A percentile compares a stretch with the other conserved stretches of the same genome.
Evolutionary conservation across 2,797 vertebrate species (phyloP).

Genomic region (Balearica regulorum): DNA sequence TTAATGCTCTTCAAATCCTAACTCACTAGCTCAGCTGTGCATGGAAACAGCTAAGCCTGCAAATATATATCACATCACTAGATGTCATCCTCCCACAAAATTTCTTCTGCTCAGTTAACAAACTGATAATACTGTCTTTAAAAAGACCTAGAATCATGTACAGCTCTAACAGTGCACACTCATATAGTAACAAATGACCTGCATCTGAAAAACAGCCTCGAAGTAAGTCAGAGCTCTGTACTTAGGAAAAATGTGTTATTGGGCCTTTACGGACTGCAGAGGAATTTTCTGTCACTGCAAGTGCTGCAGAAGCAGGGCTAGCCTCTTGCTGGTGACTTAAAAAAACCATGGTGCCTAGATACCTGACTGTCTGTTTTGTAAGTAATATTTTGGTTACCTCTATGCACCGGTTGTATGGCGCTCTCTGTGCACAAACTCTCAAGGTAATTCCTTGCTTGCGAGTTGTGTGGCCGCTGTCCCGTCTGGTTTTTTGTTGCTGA

Average conservation of each 20-base stretch:
- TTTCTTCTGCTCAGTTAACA: not conserved
- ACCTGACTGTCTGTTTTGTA: not conserved
- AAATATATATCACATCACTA: slow-evolving; percentile 48
- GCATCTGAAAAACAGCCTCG: not conserved
- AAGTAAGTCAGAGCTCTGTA: not conserved
- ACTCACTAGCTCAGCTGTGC: not conserved
- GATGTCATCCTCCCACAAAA: slow-evolving; percentile 58
- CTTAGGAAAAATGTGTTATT: not conserved
- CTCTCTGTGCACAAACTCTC: not conserved
- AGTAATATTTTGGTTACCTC: not conserved
- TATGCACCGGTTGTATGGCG: accelerated
- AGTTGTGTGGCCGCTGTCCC: not conserved
- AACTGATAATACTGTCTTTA: not conserved
- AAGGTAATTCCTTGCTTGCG: not conserved
- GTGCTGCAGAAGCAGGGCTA: not conserved
- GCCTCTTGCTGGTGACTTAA: not conserved
- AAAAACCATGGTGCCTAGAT: not conserved
- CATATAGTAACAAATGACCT: not conserved
- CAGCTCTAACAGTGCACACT: not conserved
- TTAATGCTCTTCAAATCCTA: not conserved
- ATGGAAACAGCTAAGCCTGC: not conserved
- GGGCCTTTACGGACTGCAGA: not conserved
- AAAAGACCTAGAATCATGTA: not conserved
- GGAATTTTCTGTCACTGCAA: not conserved
- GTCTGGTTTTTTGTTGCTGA: not conserved